Evolutionary conservation across 2,888 invertebrate genomes (phyloP).

Genomic region (Kryphioiulus occultus): DNA sequence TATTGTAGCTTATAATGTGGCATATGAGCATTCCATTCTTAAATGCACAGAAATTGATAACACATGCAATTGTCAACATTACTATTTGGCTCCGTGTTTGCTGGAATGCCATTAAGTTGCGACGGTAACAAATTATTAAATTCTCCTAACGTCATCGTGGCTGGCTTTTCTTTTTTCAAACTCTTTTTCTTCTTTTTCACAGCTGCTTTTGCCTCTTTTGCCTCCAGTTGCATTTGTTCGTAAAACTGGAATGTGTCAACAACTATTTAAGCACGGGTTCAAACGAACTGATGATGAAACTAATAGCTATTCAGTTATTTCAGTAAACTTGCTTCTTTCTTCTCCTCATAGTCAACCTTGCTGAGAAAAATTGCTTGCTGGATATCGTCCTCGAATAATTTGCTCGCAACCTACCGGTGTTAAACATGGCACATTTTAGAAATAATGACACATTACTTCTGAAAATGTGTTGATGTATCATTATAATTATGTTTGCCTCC

Average conservation of each 20-base stretch:
- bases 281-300: background rate
- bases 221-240: conserved; percentile 37
- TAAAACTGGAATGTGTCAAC: conserved; percentile 35
- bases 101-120: background rate
- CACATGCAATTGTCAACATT: too few species aligned
- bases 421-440: conserved; percentile 47
- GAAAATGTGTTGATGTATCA: background rate
- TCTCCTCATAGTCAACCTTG: conserved; percentile 74
- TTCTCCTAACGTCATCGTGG: background rate
- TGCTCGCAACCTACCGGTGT: conserved; percentile 67
- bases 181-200: conserved; percentile 46
- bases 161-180: conserved; percentile 37
- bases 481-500: conserved; percentile 40
- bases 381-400: conserved; percentile 68
- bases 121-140: background rate
- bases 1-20: background rate
- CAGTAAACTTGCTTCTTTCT: conserved; percentile 63
- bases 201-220: background rate
- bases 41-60: too few species aligned
- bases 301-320: background rate
- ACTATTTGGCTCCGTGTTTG: background rate
- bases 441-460: background rate
- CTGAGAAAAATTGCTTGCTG: conserved; percentile 77
- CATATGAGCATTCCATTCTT: too few species aligned
- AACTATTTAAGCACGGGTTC: background rate